Percentiles rank a stretch among this genome's conserved stretches.
Evolutionary conservation across 2,888 invertebrate genomes (phyloP).

Genomic region (Mesochorus sp.): DNA sequence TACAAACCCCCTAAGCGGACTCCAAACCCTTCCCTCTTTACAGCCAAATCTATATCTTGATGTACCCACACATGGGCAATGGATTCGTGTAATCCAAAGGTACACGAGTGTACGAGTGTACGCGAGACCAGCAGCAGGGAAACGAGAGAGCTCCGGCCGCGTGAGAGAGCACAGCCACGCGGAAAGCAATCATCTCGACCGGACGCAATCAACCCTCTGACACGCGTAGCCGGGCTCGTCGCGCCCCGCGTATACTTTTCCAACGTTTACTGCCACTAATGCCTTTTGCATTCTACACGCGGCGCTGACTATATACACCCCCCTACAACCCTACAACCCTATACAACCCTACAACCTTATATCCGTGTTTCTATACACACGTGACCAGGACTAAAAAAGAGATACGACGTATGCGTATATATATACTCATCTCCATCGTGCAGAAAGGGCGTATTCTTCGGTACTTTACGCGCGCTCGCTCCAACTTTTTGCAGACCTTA

Average conservation of each 20-base stretch:
- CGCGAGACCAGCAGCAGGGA: no score
- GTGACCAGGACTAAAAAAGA: no score
- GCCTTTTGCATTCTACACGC: background rate
- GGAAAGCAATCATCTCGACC: slow-evolving; percentile 81
- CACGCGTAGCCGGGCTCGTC: slow-evolving; percentile 63
- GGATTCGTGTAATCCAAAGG: slow-evolving; percentile 19
- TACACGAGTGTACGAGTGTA: slow-evolving; percentile 6
- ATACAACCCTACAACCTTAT: no score
- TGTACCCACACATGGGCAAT: slow-evolving; percentile 32
- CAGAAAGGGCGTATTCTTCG: no score
- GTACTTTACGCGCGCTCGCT: no score
- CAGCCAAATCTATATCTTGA: background rate
- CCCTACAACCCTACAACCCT: no score
- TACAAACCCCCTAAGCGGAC: slow-evolving; percentile 40
- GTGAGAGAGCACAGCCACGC: slow-evolving; percentile 70
- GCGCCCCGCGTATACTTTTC: slow-evolving; percentile 47
- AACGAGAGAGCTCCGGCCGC: slow-evolving; percentile 43
- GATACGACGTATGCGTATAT: no score
- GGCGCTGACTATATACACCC: background rate
- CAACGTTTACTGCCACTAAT: slow-evolving; percentile 11
- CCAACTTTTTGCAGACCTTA: no score
- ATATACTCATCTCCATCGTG: no score
- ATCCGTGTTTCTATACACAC: no score
- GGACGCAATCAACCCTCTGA: slow-evolving; percentile 79
- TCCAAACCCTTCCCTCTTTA: background rate